Evolutionary conservation across 2,113 vertebrate species (phyloP), one percentile per base, ranked within the genome.

Genomic region (Connochaetes taurinus): DNA sequence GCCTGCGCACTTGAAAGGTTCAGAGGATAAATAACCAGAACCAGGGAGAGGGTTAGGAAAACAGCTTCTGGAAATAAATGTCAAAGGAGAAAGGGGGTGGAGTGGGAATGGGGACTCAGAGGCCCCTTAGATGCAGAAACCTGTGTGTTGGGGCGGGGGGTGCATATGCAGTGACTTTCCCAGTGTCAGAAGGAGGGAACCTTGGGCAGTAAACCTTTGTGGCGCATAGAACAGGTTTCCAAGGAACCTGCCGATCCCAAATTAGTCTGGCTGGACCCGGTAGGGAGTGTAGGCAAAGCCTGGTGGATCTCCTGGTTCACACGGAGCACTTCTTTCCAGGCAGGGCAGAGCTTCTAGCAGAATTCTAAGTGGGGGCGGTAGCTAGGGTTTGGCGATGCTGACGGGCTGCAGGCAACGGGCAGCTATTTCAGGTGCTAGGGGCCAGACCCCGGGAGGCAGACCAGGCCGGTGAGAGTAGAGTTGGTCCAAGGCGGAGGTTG

Each of bases 41-140:
- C 80, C n/a, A 17, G 25, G 87, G 87, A 95, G 84, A 82, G 90
- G 94, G 71, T 95, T 85, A 90, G 95, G 58, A 88, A 89, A 94
- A 93, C 86, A 94, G 91, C 55, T 81, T 93, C 90, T 93, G 76
- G 45, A 95, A 87, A 87, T 74, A 95, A 83, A 90, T 74, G 78
- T 91, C 92, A 74, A 84, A 95, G 89, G 90, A 87, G 57, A 60
- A 74, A 8, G 45, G 27, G 31, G 29, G 13, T 4, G 23, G 3
- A 47, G 50, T 15, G 25, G 19, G 40, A 4, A 11, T 9, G 9
- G 74, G 25, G 16, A 19, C n/a, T 25, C 43, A 14, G 91, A 88
- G 91, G 53, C 13, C 19, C 52, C 40, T 45, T 40, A 62, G 82
- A 60, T 52, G 50, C 31, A 8, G 43, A 62, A 81, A 40, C 13